Percentiles rank a stretch among this genome's conserved stretches.
Evolutionary conservation across 2,113 vertebrate genomes (phyloP).

Genomic region (Pterocles orientalis): DNA sequence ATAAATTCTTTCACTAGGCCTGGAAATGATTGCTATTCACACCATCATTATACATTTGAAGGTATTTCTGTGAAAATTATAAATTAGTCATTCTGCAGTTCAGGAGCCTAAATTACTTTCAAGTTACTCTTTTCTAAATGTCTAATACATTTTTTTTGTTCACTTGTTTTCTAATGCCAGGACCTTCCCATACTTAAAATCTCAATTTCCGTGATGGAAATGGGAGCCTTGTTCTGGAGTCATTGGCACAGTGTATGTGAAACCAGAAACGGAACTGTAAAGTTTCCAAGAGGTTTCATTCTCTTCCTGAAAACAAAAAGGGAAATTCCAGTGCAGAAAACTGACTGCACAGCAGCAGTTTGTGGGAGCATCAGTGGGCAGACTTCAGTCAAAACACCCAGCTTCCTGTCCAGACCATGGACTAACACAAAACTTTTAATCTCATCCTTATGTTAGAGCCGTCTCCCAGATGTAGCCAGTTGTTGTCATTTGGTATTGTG

Average conservation of each 20-base stretch:
- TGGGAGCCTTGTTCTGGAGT: neutral
- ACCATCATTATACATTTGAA: neutral
- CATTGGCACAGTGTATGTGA: neutral
- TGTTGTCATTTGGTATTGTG: neutral
- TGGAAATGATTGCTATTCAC: neutral
- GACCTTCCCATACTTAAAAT: neutral
- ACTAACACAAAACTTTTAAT: neutral
- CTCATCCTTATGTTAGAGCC: neutral
- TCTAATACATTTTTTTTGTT: neutral
- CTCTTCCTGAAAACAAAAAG: neutral
- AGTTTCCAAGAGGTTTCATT: neutral
- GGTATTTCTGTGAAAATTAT: neutral
- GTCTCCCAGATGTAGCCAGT: neutral
- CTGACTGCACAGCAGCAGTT: neutral
- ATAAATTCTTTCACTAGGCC: neutral
- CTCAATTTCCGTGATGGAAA: neutral
- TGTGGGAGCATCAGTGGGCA: neutral
- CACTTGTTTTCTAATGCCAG: neutral
- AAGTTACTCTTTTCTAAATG: neutral
- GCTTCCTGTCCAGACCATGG: neutral
- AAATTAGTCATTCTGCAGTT: neutral
- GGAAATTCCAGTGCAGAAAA: neutral
- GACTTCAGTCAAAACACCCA: neutral
- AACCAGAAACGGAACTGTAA: constrained; percentile 6
- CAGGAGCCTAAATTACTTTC: neutral